Conservation (phyloP, 2,888 invertebrate genomes). For the Hypsopygia costalis region DNA sequence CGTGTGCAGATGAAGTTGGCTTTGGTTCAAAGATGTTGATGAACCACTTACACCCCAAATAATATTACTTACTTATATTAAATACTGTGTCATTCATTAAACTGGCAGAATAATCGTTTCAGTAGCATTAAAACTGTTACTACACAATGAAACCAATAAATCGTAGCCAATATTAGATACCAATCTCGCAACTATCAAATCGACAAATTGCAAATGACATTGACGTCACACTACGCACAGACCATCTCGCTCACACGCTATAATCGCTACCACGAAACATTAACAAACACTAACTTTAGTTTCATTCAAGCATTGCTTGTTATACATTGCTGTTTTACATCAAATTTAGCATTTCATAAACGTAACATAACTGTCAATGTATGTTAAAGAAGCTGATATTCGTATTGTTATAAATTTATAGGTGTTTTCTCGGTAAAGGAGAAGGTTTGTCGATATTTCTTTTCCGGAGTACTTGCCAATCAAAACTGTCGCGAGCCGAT, state of each 20-base stretch:
- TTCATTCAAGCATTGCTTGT: background rate
- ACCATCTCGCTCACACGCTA: background rate
- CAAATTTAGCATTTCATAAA: background rate
- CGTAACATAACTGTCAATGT: background rate
- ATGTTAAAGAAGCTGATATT: background rate
- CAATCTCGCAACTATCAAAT: background rate
- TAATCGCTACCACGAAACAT: background rate
- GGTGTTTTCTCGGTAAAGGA: no score
- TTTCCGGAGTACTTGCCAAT: slow-evolving; percentile 23
- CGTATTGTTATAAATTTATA: background rate
- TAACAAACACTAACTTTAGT: background rate
- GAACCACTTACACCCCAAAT: no score
- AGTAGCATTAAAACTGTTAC: no score
- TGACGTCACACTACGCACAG: slow-evolving; percentile 12
- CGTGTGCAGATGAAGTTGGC: no score
- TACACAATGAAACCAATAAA: no score
- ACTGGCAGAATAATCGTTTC: no score
- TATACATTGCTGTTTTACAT: background rate
- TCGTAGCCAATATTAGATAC: background rate
- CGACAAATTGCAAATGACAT: background rate
- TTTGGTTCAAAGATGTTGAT: no score
- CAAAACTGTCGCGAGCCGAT: slow-evolving; percentile 27
- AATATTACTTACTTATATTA: no score
- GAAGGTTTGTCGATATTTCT: slow-evolving; percentile 26
- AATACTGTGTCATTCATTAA: no score